These are phyloP conservation scores for Carposina sasakii DNA, from an alignment of 1,140 invertebrate genomes.

Conservation along the genomic window DNA sequence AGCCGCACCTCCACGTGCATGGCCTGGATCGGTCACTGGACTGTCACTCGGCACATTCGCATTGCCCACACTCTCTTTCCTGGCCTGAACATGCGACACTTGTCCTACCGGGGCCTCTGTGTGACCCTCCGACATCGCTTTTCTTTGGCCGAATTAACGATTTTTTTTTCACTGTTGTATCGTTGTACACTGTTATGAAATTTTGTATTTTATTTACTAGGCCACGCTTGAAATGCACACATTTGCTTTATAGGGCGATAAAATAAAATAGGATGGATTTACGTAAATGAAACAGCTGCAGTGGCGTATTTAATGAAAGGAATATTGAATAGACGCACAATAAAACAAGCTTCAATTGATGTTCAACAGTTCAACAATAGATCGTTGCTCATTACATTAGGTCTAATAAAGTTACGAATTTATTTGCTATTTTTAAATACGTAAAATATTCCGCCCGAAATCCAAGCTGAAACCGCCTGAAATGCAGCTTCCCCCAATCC, in stretches of 20 bases:
- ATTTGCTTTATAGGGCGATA: neutral
- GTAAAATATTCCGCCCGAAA: too few relatives aligned
- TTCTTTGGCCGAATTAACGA: too few relatives aligned
- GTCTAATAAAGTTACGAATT: too few relatives aligned
- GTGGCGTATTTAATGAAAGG: constrained; percentile 21
- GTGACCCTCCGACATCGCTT: constrained; percentile 59
- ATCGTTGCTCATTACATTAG: constrained; percentile 23
- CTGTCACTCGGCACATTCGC: constrained; percentile 59
- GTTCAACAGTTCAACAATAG: constrained; percentile 7
- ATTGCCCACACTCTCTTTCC: constrained; percentile 52
- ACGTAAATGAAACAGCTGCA: constrained; percentile 29
- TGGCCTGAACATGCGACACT: constrained; percentile 28
- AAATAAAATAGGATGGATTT: neutral
- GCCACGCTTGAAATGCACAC: neutral
- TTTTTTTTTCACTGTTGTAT: constrained; percentile 23
- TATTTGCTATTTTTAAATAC: too few relatives aligned
- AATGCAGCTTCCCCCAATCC: too few relatives aligned
- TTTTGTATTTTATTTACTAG: constrained; percentile 3
- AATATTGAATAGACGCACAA: constrained; percentile 19
- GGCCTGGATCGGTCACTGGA: constrained; percentile 62
- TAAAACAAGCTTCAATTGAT: constrained; percentile 15
- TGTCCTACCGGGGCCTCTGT: constrained; percentile 44
- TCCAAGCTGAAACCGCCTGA: too few relatives aligned
- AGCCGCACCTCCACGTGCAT: constrained; percentile 46
- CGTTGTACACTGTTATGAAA: constrained; percentile 1